phyloP scores from a whole-genome alignment of 2,113 vertebrate species.

The Antechinus flavipes region DNA sequence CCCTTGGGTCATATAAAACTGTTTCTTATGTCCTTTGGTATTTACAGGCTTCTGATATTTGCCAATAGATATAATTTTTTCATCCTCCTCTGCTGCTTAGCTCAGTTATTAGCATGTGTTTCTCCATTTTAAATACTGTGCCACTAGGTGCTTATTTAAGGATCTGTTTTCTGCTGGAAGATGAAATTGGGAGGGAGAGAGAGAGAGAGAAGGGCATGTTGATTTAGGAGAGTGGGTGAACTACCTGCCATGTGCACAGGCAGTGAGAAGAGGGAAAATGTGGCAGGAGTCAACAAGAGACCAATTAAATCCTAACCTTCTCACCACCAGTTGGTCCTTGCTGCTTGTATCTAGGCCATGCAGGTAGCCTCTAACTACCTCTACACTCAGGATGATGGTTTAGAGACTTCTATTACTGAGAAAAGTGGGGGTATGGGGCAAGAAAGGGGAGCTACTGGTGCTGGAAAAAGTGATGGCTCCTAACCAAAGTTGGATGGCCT shows the following conservation, averaged over 20 bases:
- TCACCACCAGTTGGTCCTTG: not conserved
- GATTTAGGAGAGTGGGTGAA: not conserved
- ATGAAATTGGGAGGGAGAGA: not conserved
- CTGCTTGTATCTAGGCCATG: constrained; percentile 18
- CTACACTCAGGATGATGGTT: constrained; percentile 16
- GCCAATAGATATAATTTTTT: not conserved
- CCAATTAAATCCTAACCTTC: constrained; percentile 67
- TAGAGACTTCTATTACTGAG: constrained; percentile 53
- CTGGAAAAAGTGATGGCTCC: constrained; percentile 7
- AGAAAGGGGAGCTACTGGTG: constrained; percentile 2
- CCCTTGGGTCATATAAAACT: constrained; percentile 19
- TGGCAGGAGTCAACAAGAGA: constrained; percentile 65
- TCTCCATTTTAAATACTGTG: constrained; percentile 53
- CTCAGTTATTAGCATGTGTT: constrained; percentile 47
- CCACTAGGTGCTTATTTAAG: constrained; percentile 71
- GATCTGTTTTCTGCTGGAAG: constrained; percentile 20
- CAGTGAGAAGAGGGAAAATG: not conserved
- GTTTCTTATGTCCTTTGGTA: constrained; percentile 23
- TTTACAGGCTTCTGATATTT: constrained; percentile 25
- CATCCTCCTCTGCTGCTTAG: constrained; percentile 3
- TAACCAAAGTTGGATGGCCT: not conserved
- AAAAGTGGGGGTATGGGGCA: not conserved
- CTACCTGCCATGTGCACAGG: constrained; percentile 9
- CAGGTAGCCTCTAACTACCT: constrained; percentile 43
- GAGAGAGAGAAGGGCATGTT: not conserved